A percentile compares a stretch with the other conserved stretches of the same genome.
Evolutionary conservation across 2,888 invertebrate genomes (phyloP).

Genomic region (Galerucella pusilla): DNA sequence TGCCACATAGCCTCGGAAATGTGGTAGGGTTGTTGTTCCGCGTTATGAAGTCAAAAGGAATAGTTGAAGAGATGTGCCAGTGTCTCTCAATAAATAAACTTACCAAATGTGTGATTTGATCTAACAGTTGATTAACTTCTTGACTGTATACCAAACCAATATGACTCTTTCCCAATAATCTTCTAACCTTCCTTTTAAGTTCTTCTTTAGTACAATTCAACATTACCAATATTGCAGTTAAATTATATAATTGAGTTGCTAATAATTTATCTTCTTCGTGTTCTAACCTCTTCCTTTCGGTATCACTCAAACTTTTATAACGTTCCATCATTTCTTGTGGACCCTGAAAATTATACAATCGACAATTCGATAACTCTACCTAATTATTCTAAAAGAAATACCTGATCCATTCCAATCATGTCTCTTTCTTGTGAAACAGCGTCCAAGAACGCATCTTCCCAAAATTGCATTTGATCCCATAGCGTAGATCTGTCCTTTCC

Average conservation of each 20-base stretch:
- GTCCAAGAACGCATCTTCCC: constrained; percentile 99
- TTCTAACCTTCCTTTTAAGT: constrained; percentile 85
- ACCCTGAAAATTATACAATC: constrained; percentile 67
- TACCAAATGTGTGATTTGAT: constrained; percentile 94
- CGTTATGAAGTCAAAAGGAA: too few species aligned
- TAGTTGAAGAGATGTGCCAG: not conserved
- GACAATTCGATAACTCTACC: not conserved
- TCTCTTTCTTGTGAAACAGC: constrained; percentile 98
- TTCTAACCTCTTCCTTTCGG: constrained; percentile 92
- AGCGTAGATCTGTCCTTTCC: constrained; percentile 87
- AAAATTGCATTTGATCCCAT: constrained; percentile 99
- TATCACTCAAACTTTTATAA: constrained; percentile 92
- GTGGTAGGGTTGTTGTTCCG: too few species aligned
- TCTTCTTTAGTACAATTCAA: constrained; percentile 87
- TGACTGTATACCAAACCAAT: constrained; percentile 98
- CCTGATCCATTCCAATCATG: constrained; percentile 99
- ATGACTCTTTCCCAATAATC: constrained; percentile 97
- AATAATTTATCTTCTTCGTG: constrained; percentile 97
- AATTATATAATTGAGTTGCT: constrained; percentile 95
- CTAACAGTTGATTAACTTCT: constrained; percentile 95
- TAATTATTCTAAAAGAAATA: constrained; percentile 43
- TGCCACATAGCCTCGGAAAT: too few species aligned
- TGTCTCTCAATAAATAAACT: constrained; percentile 58
- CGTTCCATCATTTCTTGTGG: constrained; percentile 99
- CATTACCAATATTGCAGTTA: constrained; percentile 96